Evolutionary conservation across 2,797 vertebrate genomes (phyloP).

Genomic region (Melopsittacus undulatus): DNA sequence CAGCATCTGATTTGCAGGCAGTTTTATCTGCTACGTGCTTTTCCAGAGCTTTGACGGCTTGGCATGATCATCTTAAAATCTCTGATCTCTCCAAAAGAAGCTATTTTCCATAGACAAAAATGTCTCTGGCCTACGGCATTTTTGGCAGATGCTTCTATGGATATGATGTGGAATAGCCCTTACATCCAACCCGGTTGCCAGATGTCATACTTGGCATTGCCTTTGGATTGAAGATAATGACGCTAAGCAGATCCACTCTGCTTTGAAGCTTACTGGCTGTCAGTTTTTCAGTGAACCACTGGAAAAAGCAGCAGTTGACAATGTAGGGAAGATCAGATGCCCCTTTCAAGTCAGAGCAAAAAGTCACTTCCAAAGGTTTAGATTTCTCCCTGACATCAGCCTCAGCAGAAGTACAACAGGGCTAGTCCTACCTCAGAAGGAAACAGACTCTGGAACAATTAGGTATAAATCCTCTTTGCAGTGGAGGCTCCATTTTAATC

Average conservation of each 20-base stretch:
- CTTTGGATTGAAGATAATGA: constrained; percentile 43
- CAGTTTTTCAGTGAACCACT: constrained; percentile 26
- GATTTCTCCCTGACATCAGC: not conserved
- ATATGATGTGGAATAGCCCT: constrained; percentile 45
- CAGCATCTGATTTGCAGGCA: constrained; percentile 58
- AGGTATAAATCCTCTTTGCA: not conserved
- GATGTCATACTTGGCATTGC: constrained; percentile 60
- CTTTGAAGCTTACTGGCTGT: constrained; percentile 65
- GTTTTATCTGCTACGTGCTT: constrained; percentile 53
- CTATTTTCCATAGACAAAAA: constrained; percentile 49
- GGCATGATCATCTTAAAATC: constrained; percentile 22
- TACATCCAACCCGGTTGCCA: constrained; percentile 57
- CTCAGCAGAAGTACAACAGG: not conserved
- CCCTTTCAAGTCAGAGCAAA: not conserved
- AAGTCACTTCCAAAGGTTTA: not conserved
- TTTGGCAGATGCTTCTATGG: constrained; percentile 49
- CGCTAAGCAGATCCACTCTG: constrained; percentile 59
- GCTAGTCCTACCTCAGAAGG: not conserved
- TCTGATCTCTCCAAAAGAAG: constrained; percentile 61
- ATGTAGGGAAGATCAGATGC: constrained; percentile 1
- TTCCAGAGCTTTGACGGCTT: constrained; percentile 47
- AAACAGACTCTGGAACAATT: not conserved
- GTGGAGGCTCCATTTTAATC: not conserved
- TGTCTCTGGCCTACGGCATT: constrained; percentile 15
- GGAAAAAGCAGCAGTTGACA: constrained; percentile 20